Base-by-base conservation (phyloP, 2,797 vertebrate species). In the Sarcophilus harrisii region DNA sequence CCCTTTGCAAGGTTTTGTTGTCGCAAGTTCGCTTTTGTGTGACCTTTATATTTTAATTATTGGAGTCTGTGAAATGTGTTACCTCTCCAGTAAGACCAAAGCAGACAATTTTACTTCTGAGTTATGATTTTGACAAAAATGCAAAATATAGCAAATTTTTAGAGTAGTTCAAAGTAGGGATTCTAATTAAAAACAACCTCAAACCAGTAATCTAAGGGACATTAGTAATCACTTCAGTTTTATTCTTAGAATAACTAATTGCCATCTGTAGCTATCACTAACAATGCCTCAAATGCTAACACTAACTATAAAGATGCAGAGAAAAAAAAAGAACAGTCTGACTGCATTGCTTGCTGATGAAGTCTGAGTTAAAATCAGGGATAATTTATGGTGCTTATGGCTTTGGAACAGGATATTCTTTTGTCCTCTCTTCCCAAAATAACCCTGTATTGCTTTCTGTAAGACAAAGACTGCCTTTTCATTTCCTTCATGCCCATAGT, bases 201-300 rank as follows among this genome's bases (percentile, higher is more conserved):
- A 55, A 57, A 92, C n/a, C 21, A 57, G 38, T 90, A 54, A 94
- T 95, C 92, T 94, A 49, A 90, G 59, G 49, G 91, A 1, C 57
- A 90, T 90, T 90, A 96, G 57, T 57, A 55, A 54, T 96, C 57
- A 27, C 95, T 97, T 96, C 95, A 57, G 81, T 95, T 62, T 96
- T 96, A 32, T 96, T 96, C 92, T 95, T 54, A 90, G 95, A 98
- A 94, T 96, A 97, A 57, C 93, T 58, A 93, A 27, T 29, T 58
- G 55, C n/a, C 54, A 18, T 49, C 59, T 62, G 94, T 81, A 58
- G 13, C 54, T 93, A 14, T 93, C 21, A 58, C 57, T 90, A 96
- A 95, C 94, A 66, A 27, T 81, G 38, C 11, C 1, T 6, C 27
- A 28, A 92, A 3, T 92, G 96, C 58, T 91, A 93, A 89, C 18